A percentile compares a stretch with the other conserved stretches of the same genome.
Evolutionary conservation across 1,140 invertebrate species (phyloP).

Genomic region (Nixonia krombeini): DNA sequence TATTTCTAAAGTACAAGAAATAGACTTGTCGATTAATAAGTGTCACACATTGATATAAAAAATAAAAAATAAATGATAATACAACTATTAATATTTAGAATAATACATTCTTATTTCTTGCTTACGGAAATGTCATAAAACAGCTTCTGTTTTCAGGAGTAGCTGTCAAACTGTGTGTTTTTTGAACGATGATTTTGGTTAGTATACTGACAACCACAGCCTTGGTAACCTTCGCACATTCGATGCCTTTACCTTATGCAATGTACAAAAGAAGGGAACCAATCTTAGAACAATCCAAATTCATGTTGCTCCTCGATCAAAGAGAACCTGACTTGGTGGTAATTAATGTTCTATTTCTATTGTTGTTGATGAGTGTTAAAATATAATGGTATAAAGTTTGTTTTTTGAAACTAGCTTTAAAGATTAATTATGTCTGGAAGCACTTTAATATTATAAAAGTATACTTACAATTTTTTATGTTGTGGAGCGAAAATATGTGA

Average conservation of each 20-base stretch:
- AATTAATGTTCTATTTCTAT: too few relatives aligned
- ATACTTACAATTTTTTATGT: neutral
- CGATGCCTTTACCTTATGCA: conserved; percentile 48
- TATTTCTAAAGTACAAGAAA: too few relatives aligned
- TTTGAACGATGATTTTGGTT: conserved; percentile 44
- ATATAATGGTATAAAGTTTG: too few relatives aligned
- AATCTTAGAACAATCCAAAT: conserved; percentile 26
- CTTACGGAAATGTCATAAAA: too few relatives aligned
- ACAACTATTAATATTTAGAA: too few relatives aligned
- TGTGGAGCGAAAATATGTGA: conserved; percentile 36
- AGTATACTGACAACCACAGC: conserved; percentile 42
- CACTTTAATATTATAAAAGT: conserved; percentile 3
- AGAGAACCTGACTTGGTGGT: conserved; percentile 42
- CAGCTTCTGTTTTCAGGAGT: conserved; percentile 20
- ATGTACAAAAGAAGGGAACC: conserved; percentile 49
- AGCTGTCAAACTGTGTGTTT: conserved; percentile 27
- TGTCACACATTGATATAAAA: too few relatives aligned
- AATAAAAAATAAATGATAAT: too few relatives aligned
- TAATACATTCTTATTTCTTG: too few relatives aligned
- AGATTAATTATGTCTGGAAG: too few relatives aligned
- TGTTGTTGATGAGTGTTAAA: too few relatives aligned
- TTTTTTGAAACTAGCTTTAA: too few relatives aligned
- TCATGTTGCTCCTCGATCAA: conserved; percentile 43
- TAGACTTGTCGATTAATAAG: too few relatives aligned
- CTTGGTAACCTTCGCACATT: conserved; percentile 46